These are phyloP conservation scores for Rachycentron canadum DNA, from an alignment of 2,797 vertebrate species.

Conservation along the genomic window DNA sequence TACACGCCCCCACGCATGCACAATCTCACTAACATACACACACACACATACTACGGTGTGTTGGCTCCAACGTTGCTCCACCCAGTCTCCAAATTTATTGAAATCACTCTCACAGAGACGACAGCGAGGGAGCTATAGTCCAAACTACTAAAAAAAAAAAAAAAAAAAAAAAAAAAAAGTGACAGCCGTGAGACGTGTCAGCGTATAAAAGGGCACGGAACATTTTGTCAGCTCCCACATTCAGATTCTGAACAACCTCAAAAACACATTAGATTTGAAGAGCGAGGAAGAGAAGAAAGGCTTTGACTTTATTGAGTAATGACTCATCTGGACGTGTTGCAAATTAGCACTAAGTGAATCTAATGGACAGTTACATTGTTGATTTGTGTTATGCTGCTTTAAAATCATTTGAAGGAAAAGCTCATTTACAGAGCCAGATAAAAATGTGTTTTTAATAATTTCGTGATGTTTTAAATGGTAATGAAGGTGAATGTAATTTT, in stretches of 20 bases:
- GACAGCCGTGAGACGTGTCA: slow-evolving; percentile 30
- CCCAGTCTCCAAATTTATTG: slow-evolving; percentile 51
- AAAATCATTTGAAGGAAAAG: slow-evolving; percentile 13
- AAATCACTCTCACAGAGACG: slow-evolving; percentile 47
- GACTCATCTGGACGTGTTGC: slow-evolving; percentile 25
- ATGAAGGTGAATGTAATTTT: neutral
- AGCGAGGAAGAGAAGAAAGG: slow-evolving; percentile 4
- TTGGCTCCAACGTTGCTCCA: slow-evolving; percentile 51
- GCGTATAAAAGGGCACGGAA: slow-evolving; percentile 7
- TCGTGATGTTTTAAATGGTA: slow-evolving; percentile 1
- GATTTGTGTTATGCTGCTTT: slow-evolving; percentile 9
- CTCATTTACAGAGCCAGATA: slow-evolving; percentile 8
- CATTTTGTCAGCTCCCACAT: slow-evolving; percentile 19
- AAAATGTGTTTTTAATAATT: slow-evolving; percentile 7
- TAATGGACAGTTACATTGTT: slow-evolving; percentile 29
- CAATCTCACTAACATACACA: neutral
- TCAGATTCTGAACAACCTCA: slow-evolving; percentile 27
- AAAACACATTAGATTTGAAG: slow-evolving; percentile 29
- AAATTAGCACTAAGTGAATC: slow-evolving; percentile 38
- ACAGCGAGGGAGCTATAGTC: slow-evolving; percentile 25
- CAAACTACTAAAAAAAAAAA: slow-evolving; percentile 15
- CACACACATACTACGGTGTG: slow-evolving; percentile 18
- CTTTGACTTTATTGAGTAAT: slow-evolving; percentile 10
- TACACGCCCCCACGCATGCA: neutral
- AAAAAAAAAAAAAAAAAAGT: slow-evolving; percentile 18